phyloP scores from a whole-genome alignment of 1,140 invertebrate genomes.

The Aphelenchoides besseyi region DNA sequence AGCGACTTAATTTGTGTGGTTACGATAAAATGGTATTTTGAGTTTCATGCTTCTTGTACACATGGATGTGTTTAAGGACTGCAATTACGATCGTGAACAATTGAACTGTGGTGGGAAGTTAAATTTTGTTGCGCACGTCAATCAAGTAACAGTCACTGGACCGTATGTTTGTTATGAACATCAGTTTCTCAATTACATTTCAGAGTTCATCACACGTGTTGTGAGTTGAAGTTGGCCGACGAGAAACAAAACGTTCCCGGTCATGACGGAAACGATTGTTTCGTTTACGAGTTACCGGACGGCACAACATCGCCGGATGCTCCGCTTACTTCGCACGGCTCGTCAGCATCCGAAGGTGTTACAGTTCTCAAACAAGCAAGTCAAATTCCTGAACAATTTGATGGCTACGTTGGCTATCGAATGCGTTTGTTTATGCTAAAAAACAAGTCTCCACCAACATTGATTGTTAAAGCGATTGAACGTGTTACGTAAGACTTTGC shows the following conservation, averaged over 20 bases:
- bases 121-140: slow-evolving; percentile 61
- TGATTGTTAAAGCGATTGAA: slow-evolving; percentile 61
- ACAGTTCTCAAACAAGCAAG: slow-evolving; percentile 53
- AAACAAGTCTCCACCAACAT: slow-evolving; percentile 59
- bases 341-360: slow-evolving; percentile 23
- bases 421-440: slow-evolving; percentile 56
- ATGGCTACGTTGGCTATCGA: slow-evolving; percentile 59
- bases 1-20: slow-evolving; percentile 57
- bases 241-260: slow-evolving; percentile 29
- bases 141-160: slow-evolving; percentile 48
- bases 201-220: slow-evolving; percentile 57
- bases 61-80: slow-evolving; percentile 43
- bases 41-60: slow-evolving; percentile 25
- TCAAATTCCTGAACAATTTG: slow-evolving; percentile 60
- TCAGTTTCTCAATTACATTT: slow-evolving; percentile 26
- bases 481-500: slow-evolving; percentile 48
- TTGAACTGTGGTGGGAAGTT: slow-evolving; percentile 54
- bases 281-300: slow-evolving; percentile 61
- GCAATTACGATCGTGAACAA: slow-evolving; percentile 57
- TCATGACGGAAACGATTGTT: slow-evolving; percentile 61
- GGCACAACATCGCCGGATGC: slow-evolving; percentile 28
- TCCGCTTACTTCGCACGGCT: slow-evolving; percentile 4
- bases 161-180: slow-evolving; percentile 51
- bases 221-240: slow-evolving; percentile 39
- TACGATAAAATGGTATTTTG: slow-evolving; percentile 51